Conservation (phyloP, 2,888 invertebrate genomes). For the Cephalotes varians region DNA sequence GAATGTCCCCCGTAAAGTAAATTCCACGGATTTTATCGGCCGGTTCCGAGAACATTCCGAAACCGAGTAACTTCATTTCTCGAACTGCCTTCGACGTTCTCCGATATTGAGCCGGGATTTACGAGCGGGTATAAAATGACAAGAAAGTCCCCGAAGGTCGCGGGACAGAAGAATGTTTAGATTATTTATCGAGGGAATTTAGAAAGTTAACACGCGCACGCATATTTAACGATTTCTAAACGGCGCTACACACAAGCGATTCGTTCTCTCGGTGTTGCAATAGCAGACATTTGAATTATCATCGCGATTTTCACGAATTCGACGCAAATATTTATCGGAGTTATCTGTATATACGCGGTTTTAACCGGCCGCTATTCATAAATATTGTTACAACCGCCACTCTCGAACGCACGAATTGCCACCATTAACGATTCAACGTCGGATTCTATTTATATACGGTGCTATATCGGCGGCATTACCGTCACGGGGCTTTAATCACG, state of each 20-base stretch:
- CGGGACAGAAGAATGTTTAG: neutral
- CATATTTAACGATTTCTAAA: neutral
- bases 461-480: slow-evolving; percentile 53
- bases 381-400: slow-evolving; percentile 46
- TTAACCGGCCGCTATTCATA: slow-evolving; percentile 40
- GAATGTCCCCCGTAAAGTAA: slow-evolving; percentile 40
- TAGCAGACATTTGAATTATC: slow-evolving; percentile 17
- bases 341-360: slow-evolving; percentile 38
- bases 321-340: slow-evolving; percentile 44
- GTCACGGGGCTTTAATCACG: slow-evolving; percentile 53
- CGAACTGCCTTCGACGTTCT: slow-evolving; percentile 28
- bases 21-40: slow-evolving; percentile 52
- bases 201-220: neutral
- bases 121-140: slow-evolving; percentile 16
- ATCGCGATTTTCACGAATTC: slow-evolving; percentile 35
- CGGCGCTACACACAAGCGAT: neutral
- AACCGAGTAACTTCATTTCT: slow-evolving; percentile 54
- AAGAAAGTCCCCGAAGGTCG: neutral
- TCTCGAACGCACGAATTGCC: slow-evolving; percentile 48
- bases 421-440: slow-evolving; percentile 57
- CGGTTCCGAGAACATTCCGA: slow-evolving; percentile 37
- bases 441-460: slow-evolving; percentile 55
- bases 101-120: slow-evolving; percentile 30
- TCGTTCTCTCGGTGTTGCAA: slow-evolving; percentile 10
- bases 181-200: neutral